phyloP scores from a whole-genome alignment of 2,113 vertebrate species.

The Albula goreensis region DNA sequence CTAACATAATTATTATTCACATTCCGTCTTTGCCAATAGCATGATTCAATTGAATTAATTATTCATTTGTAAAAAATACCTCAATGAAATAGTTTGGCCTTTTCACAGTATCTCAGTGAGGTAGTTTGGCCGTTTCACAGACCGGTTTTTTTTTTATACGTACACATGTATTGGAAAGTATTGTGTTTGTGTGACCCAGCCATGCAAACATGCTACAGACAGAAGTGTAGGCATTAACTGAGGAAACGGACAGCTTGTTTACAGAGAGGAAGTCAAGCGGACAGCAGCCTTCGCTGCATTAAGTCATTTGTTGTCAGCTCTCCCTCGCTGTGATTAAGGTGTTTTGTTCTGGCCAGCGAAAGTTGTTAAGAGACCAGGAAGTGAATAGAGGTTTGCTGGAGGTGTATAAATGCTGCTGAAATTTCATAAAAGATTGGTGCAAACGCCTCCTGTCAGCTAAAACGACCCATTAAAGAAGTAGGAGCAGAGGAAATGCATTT shows the following conservation, averaged over 20 bases:
- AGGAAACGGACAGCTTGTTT: constrained; percentile 56
- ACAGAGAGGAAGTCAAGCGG: constrained; percentile 58
- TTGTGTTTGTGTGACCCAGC: constrained; percentile 35
- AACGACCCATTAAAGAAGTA: constrained; percentile 91
- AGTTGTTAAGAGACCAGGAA: constrained; percentile 49
- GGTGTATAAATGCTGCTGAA: constrained; percentile 43
- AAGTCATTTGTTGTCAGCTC: constrained; percentile 39
- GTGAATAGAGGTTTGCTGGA: constrained; percentile 41
- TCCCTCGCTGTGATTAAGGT: constrained; percentile 37
- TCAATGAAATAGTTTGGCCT: no score
- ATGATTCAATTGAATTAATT: no score
- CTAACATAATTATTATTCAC: no score
- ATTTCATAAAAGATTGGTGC: constrained; percentile 69
- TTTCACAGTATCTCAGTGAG: no score
- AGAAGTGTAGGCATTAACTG: constrained; percentile 36
- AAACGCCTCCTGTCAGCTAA: constrained; percentile 90
- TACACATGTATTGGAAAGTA: not conserved
- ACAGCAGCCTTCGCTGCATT: constrained; percentile 34
- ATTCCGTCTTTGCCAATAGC: no score
- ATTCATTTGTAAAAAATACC: no score
- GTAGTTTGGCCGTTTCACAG: no score
- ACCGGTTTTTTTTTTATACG: not conserved
- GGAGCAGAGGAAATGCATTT: constrained; percentile 91
- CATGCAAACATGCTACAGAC: constrained; percentile 33
- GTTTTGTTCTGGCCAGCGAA: constrained; percentile 42